phyloP scores from a whole-genome alignment of 2,113 vertebrate species.

The Cebus imitator region DNA sequence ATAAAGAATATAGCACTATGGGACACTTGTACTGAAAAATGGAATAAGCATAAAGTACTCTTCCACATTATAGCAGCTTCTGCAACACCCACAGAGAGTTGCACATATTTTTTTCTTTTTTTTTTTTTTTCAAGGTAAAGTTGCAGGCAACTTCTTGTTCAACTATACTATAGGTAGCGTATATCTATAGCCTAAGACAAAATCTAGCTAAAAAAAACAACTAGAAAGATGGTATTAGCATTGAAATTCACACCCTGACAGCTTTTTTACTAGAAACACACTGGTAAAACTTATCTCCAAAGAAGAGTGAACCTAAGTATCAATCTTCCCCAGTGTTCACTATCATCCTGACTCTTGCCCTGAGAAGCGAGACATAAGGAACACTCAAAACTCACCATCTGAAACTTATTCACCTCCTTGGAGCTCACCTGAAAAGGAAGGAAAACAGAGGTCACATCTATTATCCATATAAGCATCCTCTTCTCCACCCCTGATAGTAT shows the following conservation, averaged over 20 bases:
- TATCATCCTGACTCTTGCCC: background rate
- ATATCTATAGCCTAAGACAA: conserved; percentile 17
- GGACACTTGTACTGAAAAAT: background rate
- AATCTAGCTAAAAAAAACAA: conserved; percentile 16
- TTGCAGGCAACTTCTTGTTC: background rate
- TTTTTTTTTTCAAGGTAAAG: background rate
- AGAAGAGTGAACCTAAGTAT: background rate
- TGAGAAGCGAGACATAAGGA: background rate
- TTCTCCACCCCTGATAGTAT: background rate
- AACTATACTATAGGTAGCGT: background rate
- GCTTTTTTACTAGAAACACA: background rate
- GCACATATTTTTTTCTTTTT: background rate
- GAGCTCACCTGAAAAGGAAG: conserved; percentile 90
- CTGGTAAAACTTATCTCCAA: background rate
- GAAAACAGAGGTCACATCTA: background rate
- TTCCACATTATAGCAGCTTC: background rate
- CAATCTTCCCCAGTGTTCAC: background rate
- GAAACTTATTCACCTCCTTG: conserved; percentile 99
- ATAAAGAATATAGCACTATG: background rate
- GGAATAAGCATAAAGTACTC: background rate
- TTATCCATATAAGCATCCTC: background rate
- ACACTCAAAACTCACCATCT: conserved; percentile 91
- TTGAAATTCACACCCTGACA: background rate
- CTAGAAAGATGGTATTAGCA: background rate
- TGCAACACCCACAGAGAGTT: background rate